phyloP scores from a whole-genome alignment of 2,113 vertebrate genomes.

The Orientallactaga bullata region DNA sequence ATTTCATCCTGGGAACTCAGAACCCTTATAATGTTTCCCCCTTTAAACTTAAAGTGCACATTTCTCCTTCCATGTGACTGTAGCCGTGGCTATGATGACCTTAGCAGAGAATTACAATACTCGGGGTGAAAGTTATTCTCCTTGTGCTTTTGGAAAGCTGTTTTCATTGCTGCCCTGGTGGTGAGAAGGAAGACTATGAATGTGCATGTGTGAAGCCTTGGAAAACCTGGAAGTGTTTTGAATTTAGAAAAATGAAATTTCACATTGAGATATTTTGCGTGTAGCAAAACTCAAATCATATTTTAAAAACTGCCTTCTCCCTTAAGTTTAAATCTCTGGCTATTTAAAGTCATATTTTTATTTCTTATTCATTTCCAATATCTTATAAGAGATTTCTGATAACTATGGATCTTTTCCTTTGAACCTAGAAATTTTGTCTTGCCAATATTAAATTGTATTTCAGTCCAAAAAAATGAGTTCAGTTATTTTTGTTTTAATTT shows the following conservation, averaged over 20 bases:
- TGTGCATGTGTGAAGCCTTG: not conserved
- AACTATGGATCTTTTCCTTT: conserved; percentile 51
- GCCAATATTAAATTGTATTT: conserved; percentile 28
- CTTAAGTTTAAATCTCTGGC: conserved; percentile 58
- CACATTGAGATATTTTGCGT: conserved; percentile 54
- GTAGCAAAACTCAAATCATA: conserved; percentile 72
- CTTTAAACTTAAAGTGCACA: conserved; percentile 5
- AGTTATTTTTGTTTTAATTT: conserved; percentile 55
- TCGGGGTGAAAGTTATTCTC: not conserved
- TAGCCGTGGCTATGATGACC: not conserved
- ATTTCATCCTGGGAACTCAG: not conserved
- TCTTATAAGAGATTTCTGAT: conserved; percentile 64
- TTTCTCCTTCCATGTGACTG: not conserved
- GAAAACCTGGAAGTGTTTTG: conserved; percentile 57
- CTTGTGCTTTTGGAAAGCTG: conserved; percentile 33
- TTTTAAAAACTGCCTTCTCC: conserved; percentile 57
- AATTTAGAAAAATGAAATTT: conserved; percentile 68
- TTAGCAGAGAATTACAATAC: not conserved
- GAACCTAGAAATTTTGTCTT: conserved; percentile 52
- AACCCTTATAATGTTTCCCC: not conserved
- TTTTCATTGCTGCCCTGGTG: not conserved
- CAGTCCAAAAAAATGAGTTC: conserved; percentile 19
- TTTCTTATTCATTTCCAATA: conserved; percentile 65
- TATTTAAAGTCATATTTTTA: conserved; percentile 57
- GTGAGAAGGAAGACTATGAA: conserved; percentile 37